A percentile compares a stretch with the other conserved stretches of the same genome.
These are phyloP conservation scores for Petrophora chlorosata DNA, from an alignment of 2,888 invertebrate genomes.

Conservation along the genomic window DNA sequence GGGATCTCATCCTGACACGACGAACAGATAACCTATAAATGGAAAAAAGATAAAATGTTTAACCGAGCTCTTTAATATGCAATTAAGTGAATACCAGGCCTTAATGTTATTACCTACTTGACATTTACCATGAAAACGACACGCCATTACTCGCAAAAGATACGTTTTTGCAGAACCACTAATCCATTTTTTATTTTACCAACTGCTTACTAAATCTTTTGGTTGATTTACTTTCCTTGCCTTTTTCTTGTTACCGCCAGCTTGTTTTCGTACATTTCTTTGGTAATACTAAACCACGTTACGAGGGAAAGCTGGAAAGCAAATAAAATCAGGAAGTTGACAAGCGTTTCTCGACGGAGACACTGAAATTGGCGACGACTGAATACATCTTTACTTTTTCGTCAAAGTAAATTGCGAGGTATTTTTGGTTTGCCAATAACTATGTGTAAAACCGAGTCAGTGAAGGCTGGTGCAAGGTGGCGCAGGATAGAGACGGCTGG, in stretches of 20 bases:
- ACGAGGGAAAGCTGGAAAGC: constrained; percentile 21
- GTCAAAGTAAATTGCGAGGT: not conserved
- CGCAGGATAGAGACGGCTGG: no score
- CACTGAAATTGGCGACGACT: constrained; percentile 21
- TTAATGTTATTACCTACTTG: no score
- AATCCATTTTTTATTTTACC: constrained; percentile 18
- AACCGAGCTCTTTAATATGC: no score
- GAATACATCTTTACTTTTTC: constrained; percentile 4
- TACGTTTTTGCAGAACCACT: constrained; percentile 12
- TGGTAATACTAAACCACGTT: constrained; percentile 27
- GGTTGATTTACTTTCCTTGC: constrained; percentile 20
- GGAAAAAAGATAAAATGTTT: no score
- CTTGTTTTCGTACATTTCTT: constrained; percentile 23
- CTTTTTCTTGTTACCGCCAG: constrained; percentile 14
- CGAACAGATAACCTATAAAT: no score
- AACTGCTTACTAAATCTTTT: constrained; percentile 18
- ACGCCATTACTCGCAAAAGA: constrained; percentile 3
- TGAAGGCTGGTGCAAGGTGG: no score
- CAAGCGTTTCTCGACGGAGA: constrained; percentile 18
- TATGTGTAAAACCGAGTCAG: no score
- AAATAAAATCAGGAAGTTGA: constrained; percentile 29
- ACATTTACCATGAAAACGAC: not conserved
- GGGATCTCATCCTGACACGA: no score
- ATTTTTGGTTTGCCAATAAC: no score
- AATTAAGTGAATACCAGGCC: no score